These are phyloP conservation scores for Lophotis ruficrista DNA, from an alignment of 2,113 vertebrate species.

Conservation along the genomic window DNA sequence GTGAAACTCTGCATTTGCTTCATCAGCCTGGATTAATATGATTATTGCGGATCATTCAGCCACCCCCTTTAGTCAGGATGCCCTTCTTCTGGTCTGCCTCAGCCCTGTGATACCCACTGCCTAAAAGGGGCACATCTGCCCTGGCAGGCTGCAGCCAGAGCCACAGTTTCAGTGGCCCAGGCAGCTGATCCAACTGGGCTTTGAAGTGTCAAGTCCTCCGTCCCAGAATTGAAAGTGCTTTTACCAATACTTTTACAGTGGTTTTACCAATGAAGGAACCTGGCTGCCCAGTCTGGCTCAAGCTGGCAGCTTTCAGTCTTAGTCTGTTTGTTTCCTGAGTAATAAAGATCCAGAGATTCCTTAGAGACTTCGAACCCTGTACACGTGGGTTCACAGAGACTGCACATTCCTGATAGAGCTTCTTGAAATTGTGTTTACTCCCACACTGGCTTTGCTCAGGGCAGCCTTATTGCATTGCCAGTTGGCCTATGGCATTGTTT, in stretches of 20 bases:
- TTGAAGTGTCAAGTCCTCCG: not conserved
- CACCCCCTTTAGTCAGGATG: not conserved
- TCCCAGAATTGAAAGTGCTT: not conserved
- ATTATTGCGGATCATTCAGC: not conserved
- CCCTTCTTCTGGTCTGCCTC: fast-evolving
- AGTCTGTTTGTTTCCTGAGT: not conserved
- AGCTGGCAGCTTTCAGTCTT: not conserved
- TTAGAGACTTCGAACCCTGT: not conserved
- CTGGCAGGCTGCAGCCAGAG: not conserved
- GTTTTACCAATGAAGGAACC: not conserved
- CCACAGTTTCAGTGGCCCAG: not conserved
- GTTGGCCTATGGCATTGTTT: not conserved
- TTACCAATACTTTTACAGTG: not conserved
- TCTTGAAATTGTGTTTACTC: not conserved
- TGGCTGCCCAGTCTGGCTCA: not conserved
- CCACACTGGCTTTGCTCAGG: not conserved
- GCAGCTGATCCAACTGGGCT: not conserved
- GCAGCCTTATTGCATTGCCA: not conserved
- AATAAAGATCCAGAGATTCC: not conserved
- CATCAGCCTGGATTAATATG: not conserved
- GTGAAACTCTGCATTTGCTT: not conserved
- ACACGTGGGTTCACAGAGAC: fast-evolving
- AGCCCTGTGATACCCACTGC: not conserved
- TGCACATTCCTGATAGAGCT: not conserved
- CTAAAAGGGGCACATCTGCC: not conserved